These are phyloP conservation scores for Henricia sp. DNA, from an alignment of 53 echinoderm and acorn worm species.

Conservation along the genomic window DNA sequence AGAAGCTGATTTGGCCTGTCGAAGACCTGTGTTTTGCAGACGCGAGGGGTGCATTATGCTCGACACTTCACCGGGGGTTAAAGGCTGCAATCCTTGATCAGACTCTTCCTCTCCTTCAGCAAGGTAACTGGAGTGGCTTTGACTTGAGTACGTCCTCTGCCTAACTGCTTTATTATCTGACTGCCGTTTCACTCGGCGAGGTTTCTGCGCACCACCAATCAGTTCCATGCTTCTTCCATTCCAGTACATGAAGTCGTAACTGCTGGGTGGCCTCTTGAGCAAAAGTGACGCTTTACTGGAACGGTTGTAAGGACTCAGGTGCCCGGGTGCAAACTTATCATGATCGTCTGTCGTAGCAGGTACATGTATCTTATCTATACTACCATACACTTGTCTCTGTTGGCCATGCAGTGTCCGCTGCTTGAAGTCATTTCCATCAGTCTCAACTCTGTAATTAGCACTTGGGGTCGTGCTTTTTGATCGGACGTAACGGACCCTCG, in stretches of 20 bases:
- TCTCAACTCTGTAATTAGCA: conserved; percentile 58
- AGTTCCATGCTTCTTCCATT: conserved; percentile 69
- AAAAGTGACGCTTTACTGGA: conserved; percentile 67
- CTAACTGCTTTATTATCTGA: conserved; percentile 47
- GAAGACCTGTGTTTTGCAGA: conserved; percentile 5
- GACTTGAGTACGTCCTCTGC: conserved; percentile 64
- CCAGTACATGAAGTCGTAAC: conserved; percentile 75
- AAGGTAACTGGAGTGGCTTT: conserved; percentile 68
- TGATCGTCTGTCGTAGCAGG: conserved; percentile 11
- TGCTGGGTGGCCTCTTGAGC: conserved; percentile 50
- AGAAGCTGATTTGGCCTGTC: conserved; percentile 6
- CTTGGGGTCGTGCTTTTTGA: conserved; percentile 80
- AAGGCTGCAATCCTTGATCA: conserved; percentile 74
- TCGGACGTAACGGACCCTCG: conserved; percentile 68
- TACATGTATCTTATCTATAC: neutral
- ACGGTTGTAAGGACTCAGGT: conserved; percentile 89
- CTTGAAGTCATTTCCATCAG: conserved; percentile 79
- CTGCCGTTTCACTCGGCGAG: conserved; percentile 61
- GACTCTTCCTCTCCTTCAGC: conserved; percentile 59
- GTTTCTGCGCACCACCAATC: conserved; percentile 60
- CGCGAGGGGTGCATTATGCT: conserved; percentile 88
- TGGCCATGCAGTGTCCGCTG: conserved; percentile 64
- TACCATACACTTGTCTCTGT: conserved; percentile 51
- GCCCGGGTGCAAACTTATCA: conserved; percentile 94
- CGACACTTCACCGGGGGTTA: conserved; percentile 89